These are phyloP conservation scores for Callipepla californica DNA, from an alignment of 2,113 vertebrate genomes.

Conservation along the genomic window DNA sequence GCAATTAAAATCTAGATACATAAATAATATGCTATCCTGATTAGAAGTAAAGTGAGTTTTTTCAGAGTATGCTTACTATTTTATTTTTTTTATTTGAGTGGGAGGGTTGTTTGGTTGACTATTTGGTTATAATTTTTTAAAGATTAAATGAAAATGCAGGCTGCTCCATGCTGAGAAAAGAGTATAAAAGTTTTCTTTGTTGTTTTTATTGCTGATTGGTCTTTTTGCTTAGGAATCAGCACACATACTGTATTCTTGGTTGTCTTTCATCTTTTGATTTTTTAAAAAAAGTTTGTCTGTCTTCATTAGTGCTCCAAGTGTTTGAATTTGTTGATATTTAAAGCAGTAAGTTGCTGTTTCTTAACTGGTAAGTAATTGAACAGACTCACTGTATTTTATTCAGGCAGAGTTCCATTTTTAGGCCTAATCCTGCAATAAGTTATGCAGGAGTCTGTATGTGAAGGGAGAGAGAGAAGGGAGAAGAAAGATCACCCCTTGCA, in stretches of 20 bases:
- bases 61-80: not conserved
- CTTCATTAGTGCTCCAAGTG: not conserved
- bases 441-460: not conserved
- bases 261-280: not conserved
- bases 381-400: not conserved
- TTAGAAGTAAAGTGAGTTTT: constrained; percentile 3
- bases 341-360: not conserved
- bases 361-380: constrained; percentile 28
- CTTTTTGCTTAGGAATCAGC: not conserved
- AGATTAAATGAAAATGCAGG: constrained; percentile 2
- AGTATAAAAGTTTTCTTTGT: not conserved
- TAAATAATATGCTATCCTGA: constrained; percentile 52
- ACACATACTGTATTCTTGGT: not conserved
- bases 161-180: not conserved
- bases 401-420: not conserved
- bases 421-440: not conserved
- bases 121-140: not conserved
- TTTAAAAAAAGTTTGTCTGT: not conserved
- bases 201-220: not conserved
- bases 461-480: not conserved
- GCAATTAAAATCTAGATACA: constrained; percentile 52
- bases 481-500: not conserved
- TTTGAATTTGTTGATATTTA: constrained; percentile 29
- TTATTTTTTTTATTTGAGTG: rapidly evolving
- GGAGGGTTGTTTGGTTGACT: not conserved